Conservation (phyloP, 2,888 invertebrate species). For the Oscheius sp. region DNA sequence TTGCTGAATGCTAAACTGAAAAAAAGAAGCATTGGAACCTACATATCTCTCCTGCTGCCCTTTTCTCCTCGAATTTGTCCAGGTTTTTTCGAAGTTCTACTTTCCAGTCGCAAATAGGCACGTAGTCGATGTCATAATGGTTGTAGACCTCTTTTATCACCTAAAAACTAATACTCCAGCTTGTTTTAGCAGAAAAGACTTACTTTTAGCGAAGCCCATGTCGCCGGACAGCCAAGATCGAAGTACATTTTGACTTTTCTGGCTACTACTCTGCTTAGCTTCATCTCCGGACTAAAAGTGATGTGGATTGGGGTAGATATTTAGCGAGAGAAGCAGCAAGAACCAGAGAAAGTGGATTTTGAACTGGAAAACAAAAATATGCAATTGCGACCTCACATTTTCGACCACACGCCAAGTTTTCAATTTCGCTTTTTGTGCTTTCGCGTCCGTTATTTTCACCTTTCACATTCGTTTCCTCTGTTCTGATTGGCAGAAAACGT, state of each 20-base stretch:
- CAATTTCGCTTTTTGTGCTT: too few species aligned
- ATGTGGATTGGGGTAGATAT: not conserved
- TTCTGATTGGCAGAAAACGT: too few species aligned
- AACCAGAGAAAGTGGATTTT: not conserved
- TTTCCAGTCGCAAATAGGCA: conserved; percentile 22
- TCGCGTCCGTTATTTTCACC: too few species aligned
- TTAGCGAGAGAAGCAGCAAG: not conserved
- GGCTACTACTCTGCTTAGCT: not conserved
- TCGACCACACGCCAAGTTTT: not conserved
- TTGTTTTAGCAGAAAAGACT: not conserved
- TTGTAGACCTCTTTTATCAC: not conserved
- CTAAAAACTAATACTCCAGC: not conserved
- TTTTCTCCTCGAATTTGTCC: not conserved
- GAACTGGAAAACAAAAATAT: not conserved
- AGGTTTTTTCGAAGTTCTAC: not conserved
- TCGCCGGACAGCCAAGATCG: conserved; percentile 23
- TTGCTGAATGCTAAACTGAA: not conserved
- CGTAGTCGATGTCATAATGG: conserved; percentile 7
- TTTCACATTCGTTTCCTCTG: too few species aligned
- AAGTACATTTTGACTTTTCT: conserved; percentile 13
- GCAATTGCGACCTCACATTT: not conserved
- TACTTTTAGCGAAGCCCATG: conserved; percentile 23
- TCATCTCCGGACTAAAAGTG: conserved; percentile 5
- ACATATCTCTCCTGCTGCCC: not conserved
- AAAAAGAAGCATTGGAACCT: not conserved